Evolutionary conservation across 2,888 invertebrate genomes (phyloP), one percentile per base, ranked within the genome.

Genomic region (Saturnia japonica): DNA sequence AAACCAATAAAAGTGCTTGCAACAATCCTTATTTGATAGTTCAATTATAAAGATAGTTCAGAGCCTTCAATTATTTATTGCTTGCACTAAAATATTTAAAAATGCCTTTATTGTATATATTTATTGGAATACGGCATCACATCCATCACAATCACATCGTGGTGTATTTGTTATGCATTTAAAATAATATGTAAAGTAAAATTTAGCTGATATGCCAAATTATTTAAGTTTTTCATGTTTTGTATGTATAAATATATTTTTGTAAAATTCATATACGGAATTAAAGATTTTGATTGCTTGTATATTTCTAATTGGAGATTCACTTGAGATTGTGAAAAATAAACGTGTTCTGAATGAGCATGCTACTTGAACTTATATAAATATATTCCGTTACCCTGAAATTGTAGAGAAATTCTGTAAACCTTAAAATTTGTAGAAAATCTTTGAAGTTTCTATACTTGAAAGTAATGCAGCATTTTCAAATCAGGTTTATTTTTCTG

Each of bases 161-260:
- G 8, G 22, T 54, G 6, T 54, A 54, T 22, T 54, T n/a, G 22
- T 25, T 28, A 25, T 25, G 57, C 22, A 57, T 57, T 12, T 57
- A 57, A 57, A 25, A 57, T n/a, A n/a, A n/a, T 25, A 57, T 57
- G 11, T 57, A 14, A 57, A 57, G 25, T 25, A 0, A 51, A 51
- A 22, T 68, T 40, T 68, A 68, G 25, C 51, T 68, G 70, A 22
- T 68, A 70, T 72, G 73, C 73, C 73, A 73, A 74, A 73, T 73
- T 74, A 71, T 14, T 28, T 43, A 70, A 54, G 51, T 71, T 68
- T 54, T 51, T 34, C 62, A 62, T 28, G 28, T 28, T 54, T 62
- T 62, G n/a, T 45, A 67, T 45, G 42, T 51, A 45, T 42, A 45
- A 43, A 67, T 57, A 19, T 45, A 64, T 64, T 64, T 64, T 45